Base-by-base conservation (phyloP, 2,113 vertebrate genomes). In the Aythya baeri region DNA sequence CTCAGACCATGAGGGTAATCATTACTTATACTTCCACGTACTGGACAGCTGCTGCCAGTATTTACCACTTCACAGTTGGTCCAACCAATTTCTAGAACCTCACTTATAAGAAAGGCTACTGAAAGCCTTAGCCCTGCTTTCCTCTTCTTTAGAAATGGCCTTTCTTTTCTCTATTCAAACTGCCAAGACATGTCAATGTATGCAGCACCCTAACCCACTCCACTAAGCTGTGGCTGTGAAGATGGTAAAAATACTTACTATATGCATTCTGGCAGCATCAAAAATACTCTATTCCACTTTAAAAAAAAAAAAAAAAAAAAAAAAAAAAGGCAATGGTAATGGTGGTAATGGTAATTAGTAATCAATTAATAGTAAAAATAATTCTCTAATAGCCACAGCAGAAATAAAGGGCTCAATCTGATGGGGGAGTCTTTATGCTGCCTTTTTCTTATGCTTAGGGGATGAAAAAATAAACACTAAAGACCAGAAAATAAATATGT, bases 121-220 rank as follows among this genome's bases (percentile, higher is more conserved):
- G 70, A 72, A 88, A 91, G 57, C 83, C 82, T 44, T 49, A 91
- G 44, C 23, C 20, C 7, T 76, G n/a, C 82, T 91, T 88, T 62
- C 29, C 12, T 89, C 26, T 90, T 78, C 86, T 81, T 91, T 82
- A 72, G 73, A 68, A 91, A 50, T 41, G 65, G 43, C 34, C 72
- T 75, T 88, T 92, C 76, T 83, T 86, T 92, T 92, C 38, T 67
- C 86, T 59, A 65, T 95, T 91, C 73, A 81, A 15, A 44, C 34
- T 73, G 75, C 90, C 63, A 73, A 34, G 49, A 52, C 2, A 5
- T 49, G 73, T 78, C 80, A 88, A 75, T 17, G 20, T 1, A 2
- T 52, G 38, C 68, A 74, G 66, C 0, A 0, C 43, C 62, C 32
- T 49, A 88, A 72, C 57, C 38, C 83, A 22, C 57, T 78, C 70